A percentile compares a stretch with the other conserved stretches of the same genome.
phyloP scores from a whole-genome alignment of 2,113 vertebrate species.

The Phylloscopus trochilus region DNA sequence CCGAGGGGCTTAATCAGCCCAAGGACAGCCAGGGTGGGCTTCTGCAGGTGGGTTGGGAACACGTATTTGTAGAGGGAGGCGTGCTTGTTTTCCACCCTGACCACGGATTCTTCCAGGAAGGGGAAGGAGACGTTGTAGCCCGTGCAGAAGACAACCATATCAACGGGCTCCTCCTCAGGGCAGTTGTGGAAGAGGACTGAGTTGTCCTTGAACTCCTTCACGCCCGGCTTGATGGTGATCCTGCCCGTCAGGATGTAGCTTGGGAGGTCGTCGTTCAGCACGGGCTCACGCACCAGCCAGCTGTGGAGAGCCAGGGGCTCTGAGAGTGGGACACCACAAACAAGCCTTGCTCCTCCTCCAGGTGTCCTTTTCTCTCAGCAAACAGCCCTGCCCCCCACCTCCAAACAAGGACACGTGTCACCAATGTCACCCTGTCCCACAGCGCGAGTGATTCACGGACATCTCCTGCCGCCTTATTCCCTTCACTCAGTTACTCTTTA shows the following conservation, averaged over 20 bases:
- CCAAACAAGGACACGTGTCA: neutral
- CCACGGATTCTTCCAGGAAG: conserved; percentile 76
- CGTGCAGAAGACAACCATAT: conserved; percentile 84
- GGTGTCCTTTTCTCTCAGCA: neutral
- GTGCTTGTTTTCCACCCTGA: conserved; percentile 73
- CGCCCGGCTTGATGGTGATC: conserved; percentile 75
- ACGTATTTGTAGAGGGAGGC: conserved; percentile 81
- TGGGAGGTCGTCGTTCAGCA: conserved; percentile 83
- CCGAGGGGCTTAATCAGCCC: conserved; percentile 77
- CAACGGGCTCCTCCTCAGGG: conserved; percentile 77
- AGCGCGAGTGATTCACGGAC: accelerated
- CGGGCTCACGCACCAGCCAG: conserved; percentile 13
- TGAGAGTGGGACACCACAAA: neutral
- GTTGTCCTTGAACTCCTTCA: conserved; percentile 76
- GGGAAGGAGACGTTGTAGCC: conserved; percentile 79
- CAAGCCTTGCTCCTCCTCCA: neutral
- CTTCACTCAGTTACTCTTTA: neutral
- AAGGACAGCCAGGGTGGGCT: conserved; percentile 81
- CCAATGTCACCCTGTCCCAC: neutral
- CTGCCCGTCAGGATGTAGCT: conserved; percentile 81
- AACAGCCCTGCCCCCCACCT: neutral
- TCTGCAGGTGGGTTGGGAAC: conserved; percentile 79
- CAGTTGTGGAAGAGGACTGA: conserved; percentile 77
- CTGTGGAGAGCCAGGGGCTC: conserved; percentile 19
- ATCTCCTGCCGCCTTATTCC: neutral